Evolutionary conservation across 2,113 vertebrate species (phyloP).

Genomic region (Poeciliopsis turrubarensis): DNA sequence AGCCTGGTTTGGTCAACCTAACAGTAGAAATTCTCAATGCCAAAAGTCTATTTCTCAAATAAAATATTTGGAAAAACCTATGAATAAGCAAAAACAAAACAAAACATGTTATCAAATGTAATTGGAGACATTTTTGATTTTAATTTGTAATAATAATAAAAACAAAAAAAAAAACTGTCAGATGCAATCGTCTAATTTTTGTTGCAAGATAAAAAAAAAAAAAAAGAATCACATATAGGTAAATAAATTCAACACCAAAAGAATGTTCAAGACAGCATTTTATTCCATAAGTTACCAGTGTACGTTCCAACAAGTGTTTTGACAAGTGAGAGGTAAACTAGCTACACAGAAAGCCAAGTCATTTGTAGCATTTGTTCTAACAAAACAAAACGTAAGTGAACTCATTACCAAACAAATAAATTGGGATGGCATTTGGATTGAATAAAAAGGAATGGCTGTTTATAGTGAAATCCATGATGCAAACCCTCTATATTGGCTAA

Average conservation of each 20-base stretch:
- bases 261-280: slow-evolving; percentile 6
- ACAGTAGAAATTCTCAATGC: neutral
- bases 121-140: no score
- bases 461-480: neutral
- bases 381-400: slow-evolving; percentile 15
- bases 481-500: neutral
- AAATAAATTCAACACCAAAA: neutral
- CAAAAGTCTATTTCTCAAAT: neutral
- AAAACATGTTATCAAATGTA: no score
- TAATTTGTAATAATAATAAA: no score
- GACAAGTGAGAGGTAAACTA: slow-evolving; percentile 13
- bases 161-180: neutral
- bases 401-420: neutral
- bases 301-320: slow-evolving; percentile 5
- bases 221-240: neutral
- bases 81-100: no score
- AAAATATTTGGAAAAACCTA: neutral
- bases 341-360: slow-evolving; percentile 9
- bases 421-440: neutral
- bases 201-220: neutral
- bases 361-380: slow-evolving; percentile 9
- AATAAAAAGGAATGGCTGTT: slow-evolving; percentile 32
- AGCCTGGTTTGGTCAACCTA: no score
- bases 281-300: slow-evolving; percentile 3
- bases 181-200: neutral